Evolutionary conservation across 35 echinoderm and acorn worm genomes (phyloP).

Genomic region (Heliocidaris tuberculata): DNA sequence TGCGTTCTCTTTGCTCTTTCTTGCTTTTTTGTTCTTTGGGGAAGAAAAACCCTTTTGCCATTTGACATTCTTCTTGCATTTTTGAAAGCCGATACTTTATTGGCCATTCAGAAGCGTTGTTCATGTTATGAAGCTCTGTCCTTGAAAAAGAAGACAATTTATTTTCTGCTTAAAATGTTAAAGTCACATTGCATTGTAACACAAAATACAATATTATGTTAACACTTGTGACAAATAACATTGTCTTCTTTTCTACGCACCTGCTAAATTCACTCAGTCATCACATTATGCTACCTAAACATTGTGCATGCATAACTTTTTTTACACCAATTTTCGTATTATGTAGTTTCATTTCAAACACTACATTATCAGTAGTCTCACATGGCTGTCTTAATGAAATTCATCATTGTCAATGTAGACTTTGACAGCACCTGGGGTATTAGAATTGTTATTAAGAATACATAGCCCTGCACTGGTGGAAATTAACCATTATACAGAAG

Average conservation of each 20-base stretch:
- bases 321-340: background rate
- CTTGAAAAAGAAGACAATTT: constrained; percentile 18
- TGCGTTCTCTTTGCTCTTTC: background rate
- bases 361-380: background rate
- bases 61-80: constrained; percentile 1
- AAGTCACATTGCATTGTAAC: background rate
- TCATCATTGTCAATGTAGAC: background rate
- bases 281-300: background rate
- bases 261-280: background rate
- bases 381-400: background rate
- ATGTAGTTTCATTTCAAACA: background rate
- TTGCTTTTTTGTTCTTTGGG: background rate
- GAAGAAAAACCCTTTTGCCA: background rate
- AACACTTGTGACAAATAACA: background rate
- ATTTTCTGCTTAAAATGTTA: background rate
- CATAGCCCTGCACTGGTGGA: background rate
- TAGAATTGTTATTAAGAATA: background rate
- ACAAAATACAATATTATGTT: background rate
- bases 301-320: background rate
- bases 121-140: background rate
- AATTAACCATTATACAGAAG: background rate
- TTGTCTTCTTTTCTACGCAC: background rate
- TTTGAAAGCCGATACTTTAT: background rate
- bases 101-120: background rate
- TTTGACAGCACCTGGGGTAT: background rate